Percentiles rank a stretch among this genome's conserved stretches.
Evolutionary conservation across 2,888 invertebrate species (phyloP).

Genomic region (Pandemis cinnamomeana): DNA sequence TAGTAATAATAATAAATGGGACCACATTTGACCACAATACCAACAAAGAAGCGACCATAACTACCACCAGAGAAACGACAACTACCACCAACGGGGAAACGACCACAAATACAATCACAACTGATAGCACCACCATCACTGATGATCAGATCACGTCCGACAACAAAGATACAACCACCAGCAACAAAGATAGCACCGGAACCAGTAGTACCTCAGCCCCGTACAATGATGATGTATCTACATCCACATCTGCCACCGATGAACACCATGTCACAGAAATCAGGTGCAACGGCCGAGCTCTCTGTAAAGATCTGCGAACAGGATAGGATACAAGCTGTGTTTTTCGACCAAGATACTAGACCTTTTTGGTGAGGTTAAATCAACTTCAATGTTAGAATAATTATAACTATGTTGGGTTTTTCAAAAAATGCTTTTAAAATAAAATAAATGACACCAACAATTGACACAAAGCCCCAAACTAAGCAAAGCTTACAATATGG

Average conservation of each 20-base stretch:
- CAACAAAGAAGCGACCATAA: not conserved
- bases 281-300: not conserved
- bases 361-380: no score
- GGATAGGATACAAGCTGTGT: not conserved
- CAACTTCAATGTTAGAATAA: no score
- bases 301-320: not conserved
- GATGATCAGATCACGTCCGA: not conserved
- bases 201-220: conserved; percentile 2
- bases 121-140: not conserved
- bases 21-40: not conserved
- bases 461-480: no score
- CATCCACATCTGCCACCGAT: not conserved
- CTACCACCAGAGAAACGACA: not conserved
- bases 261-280: not conserved
- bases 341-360: no score
- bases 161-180: not conserved
- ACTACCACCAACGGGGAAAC: not conserved
- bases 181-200: not conserved
- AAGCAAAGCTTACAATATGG: no score
- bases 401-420: no score
- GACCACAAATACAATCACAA: not conserved
- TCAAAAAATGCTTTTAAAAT: no score
- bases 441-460: no score
- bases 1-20: no score
- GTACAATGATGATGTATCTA: not conserved